A percentile compares a stretch with the other conserved stretches of the same genome.
phyloP scores from a whole-genome alignment of 2,888 invertebrate species.

The Diadromus collaris region DNA sequence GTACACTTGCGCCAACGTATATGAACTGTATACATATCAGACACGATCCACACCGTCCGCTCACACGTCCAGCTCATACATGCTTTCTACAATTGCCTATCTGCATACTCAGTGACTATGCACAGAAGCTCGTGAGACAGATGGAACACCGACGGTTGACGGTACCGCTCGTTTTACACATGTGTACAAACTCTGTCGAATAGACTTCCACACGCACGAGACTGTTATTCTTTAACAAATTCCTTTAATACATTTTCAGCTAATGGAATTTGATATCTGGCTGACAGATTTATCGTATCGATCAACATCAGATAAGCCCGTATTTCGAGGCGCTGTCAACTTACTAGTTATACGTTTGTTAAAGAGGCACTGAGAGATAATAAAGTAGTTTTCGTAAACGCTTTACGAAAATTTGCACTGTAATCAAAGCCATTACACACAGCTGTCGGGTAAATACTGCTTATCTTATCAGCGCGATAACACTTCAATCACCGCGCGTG shows the following conservation, averaged over 20 bases:
- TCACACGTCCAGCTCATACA: background rate
- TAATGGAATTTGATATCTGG: background rate
- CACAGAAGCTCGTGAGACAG: background rate
- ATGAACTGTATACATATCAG: conserved; percentile 1
- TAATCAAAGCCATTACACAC: background rate
- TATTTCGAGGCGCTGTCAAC: background rate
- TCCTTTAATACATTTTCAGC: background rate
- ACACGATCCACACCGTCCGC: background rate
- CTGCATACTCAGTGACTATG: conserved; percentile 17
- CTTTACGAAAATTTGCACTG: background rate
- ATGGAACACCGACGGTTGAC: background rate
- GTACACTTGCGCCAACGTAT: conserved; percentile 24
- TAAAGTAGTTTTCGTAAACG: background rate
- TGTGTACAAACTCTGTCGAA: background rate
- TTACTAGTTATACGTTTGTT: background rate
- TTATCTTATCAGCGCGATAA: too few relatives aligned
- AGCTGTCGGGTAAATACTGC: too few relatives aligned
- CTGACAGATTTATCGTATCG: background rate
- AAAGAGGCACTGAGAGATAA: background rate
- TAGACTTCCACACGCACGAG: background rate
- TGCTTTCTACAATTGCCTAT: conserved; percentile 16
- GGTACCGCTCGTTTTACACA: background rate
- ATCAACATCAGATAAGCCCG: background rate
- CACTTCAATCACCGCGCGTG: too few relatives aligned
- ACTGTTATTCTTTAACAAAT: background rate